phyloP scores from a whole-genome alignment of 2,797 vertebrate species.

The Mionectes olivaceus region DNA sequence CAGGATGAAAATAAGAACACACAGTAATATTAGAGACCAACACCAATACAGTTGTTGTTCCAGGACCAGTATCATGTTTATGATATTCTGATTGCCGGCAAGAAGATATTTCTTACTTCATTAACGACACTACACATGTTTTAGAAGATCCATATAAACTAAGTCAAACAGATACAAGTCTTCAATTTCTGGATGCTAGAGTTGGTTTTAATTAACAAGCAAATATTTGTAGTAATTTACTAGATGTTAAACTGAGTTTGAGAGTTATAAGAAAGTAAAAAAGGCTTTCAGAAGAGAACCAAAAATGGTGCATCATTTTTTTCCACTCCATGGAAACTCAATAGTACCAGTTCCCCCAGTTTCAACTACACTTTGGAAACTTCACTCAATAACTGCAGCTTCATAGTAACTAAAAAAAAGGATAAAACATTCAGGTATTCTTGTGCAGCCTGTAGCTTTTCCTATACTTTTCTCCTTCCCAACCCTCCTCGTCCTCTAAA shows the following conservation, averaged over 20 bases:
- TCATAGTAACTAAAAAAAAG: background rate
- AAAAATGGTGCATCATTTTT: fast-evolving
- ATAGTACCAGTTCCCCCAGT: background rate
- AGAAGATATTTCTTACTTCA: constrained; percentile 28
- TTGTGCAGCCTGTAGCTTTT: background rate
- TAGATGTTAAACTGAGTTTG: background rate
- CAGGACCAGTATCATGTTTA: constrained; percentile 2
- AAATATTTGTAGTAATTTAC: background rate
- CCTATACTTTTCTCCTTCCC: background rate
- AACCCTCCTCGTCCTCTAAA: background rate
- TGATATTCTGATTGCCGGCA: background rate
- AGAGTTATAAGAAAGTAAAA: background rate
- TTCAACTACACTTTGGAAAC: background rate
- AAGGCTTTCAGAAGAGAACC: background rate
- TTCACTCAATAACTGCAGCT: background rate
- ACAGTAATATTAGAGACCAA: background rate
- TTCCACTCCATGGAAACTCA: background rate
- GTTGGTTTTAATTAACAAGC: background rate
- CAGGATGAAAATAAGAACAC: background rate
- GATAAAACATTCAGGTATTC: constrained; percentile 16
- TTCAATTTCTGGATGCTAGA: background rate
- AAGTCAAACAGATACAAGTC: background rate
- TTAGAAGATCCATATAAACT: constrained; percentile 9
- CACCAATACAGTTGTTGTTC: background rate
- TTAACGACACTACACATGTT: background rate